Evolutionary conservation across 2,888 invertebrate genomes (phyloP), one percentile per base, ranked within the genome.

Genomic region (Melipona beecheii): DNA sequence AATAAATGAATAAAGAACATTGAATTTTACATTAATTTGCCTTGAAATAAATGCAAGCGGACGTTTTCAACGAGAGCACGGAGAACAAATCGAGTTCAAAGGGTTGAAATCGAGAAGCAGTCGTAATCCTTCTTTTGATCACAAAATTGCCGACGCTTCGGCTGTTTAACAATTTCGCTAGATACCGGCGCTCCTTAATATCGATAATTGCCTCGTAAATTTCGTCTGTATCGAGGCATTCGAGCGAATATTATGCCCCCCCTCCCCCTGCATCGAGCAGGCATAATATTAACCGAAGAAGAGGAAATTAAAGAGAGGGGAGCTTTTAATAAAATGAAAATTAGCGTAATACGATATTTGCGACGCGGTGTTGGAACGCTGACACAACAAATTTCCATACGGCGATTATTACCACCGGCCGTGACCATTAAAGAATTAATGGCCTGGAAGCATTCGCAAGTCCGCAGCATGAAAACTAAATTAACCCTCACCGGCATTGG

Each of bases 401-500:
- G 60, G 36, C 36, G 75, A 69, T 79, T 75, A 79, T 79, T 66
- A 68, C 66, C 49, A 17, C 36, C 43, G 66, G 66, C 60, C 60
- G 66, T 49, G 50, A 43, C 52, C 66, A 58, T 81, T 78, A 71
- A 71, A 73, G 62, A 79, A 81, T 78, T 81, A 81, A 81, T 81
- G 68, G 79, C 17, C 54, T 58, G 66, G 60, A 72, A 72, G 71
- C n/a, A 62, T 81, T 78, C 79, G 27, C 62, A 49, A 62, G 31
- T 79, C 54, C 60, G 50, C 72, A 72, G 72, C 79, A 78, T 50
- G 80, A 60, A 80, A 81, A 72, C 72, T 62, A 73, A 79, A 78
- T 81, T 81, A 68, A 54, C 72, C 54, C 60, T 54, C 49, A 1
- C 36, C 9, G 72, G 27, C 50, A n/a, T 70, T 65, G 56, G 31